These are phyloP conservation scores for Gulo gulo DNA, from an alignment of 2,113 vertebrate species.

Conservation along the genomic window DNA sequence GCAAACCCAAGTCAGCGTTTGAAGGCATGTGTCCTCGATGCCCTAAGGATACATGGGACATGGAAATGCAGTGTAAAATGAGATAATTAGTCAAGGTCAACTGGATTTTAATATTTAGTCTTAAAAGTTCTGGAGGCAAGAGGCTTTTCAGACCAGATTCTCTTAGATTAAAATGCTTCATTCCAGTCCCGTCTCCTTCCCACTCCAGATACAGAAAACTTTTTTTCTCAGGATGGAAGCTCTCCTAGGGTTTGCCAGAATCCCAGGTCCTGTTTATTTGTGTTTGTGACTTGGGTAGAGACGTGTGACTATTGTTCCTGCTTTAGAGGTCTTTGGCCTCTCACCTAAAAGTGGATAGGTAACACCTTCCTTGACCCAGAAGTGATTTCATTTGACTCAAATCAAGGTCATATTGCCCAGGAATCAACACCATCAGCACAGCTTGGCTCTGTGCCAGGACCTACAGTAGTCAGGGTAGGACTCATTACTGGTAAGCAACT, in stretches of 20 bases:
- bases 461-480: not conserved
- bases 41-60: not conserved
- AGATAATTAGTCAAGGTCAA: not conserved
- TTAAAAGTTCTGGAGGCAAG: not conserved
- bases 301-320: not conserved
- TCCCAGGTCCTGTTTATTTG: not conserved
- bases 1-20: not conserved
- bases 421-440: conserved; percentile 32
- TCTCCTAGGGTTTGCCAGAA: not conserved
- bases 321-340: conserved; percentile 26
- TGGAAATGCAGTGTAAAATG: not conserved
- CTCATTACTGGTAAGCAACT: not conserved
- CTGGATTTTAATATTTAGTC: not conserved
- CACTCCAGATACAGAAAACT: not conserved
- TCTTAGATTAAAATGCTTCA: not conserved
- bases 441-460: not conserved
- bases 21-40: not conserved
- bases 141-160: not conserved
- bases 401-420: not conserved
- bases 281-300: not conserved
- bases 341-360: not conserved
- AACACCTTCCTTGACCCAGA: conserved; percentile 5
- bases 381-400: not conserved
- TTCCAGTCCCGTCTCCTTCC: not conserved
- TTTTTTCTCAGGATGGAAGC: not conserved